A percentile compares a stretch with the other conserved stretches of the same genome.
phyloP scores from a whole-genome alignment of 2,113 vertebrate genomes.

The Otolemur garnettii region DNA sequence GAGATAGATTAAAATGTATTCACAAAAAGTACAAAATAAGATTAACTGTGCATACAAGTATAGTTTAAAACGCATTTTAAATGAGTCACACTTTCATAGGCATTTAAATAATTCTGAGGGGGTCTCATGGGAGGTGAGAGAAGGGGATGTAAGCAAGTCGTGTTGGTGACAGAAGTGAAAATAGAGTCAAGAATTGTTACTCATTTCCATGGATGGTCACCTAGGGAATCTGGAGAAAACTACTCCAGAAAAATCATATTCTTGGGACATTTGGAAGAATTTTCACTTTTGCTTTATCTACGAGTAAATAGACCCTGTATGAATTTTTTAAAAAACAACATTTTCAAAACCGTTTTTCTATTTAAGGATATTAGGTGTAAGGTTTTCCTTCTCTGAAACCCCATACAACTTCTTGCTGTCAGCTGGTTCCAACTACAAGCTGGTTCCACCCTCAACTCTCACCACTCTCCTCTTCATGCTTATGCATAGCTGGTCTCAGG shows the following conservation, averaged over 20 bases:
- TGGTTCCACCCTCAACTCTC: too few relatives aligned
- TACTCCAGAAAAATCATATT: neutral
- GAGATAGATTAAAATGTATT: constrained; percentile 73
- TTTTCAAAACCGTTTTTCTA: constrained; percentile 13
- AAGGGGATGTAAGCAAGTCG: neutral
- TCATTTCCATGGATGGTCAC: neutral
- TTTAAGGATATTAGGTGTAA: neutral
- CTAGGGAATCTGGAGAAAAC: neutral
- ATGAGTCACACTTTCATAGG: constrained; percentile 51
- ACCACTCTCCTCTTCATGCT: neutral
- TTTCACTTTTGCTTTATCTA: constrained; percentile 29
- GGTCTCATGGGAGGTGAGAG: constrained; percentile 21
- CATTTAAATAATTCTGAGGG: constrained; percentile 40
- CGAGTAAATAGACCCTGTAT: neutral
- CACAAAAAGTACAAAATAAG: constrained; percentile 68
- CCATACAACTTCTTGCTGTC: neutral
- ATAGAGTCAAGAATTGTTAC: neutral
- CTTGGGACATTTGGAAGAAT: neutral
- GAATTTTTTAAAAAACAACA: neutral
- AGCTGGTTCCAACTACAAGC: neutral
- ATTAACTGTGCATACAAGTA: constrained; percentile 61
- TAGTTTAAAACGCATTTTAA: constrained; percentile 63
- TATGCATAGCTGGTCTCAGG: too few relatives aligned
- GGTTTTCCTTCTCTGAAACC: neutral
- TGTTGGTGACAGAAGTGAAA: neutral